Base-by-base conservation (phyloP, 2,888 invertebrate species). In the Dasysyrphus albostriatus region DNA sequence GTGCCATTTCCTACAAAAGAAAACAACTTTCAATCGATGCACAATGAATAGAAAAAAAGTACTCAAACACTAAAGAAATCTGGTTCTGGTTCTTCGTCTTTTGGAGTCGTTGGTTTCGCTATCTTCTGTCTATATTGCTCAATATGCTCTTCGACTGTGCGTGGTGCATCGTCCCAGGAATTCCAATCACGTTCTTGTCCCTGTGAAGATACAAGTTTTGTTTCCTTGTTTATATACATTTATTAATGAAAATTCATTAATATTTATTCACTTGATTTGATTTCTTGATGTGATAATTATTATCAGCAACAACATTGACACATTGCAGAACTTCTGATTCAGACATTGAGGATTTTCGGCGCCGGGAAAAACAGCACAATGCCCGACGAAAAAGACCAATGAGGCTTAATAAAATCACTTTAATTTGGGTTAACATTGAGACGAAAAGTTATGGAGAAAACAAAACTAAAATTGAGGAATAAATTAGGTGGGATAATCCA, bases 91-190 rank as follows among this genome's bases (percentile, higher is more conserved):
- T 94, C 92, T 51, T 92, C 90, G 51, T 93, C 92, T 16, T 92
- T 90, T 44, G 92, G 90, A 42, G 93, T 93, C 7, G 92, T 89
- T 9, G 93, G 91, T 87, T 93, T 93, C 0, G 92, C 92, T 70
- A 94, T 92, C 79, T 94, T 94, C 88, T 94, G 94, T 47, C 92
- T 89, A 89, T 95, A 95, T 81, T 94, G 93, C 76, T 95, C 95
- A 67, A 95, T 95, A 89, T 95, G 95, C 88, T 95, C 94, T 89
- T 95, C 94, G 34, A 95, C 93, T 3, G 93, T 93, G 1, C 93
- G 92, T 8, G 93, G 93, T 89, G 93, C 93, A 83, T 95, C 94
- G 83, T 94, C 94, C 95, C 95, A 95, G 16, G 94, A 93, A 88
- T 94, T 94, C 95, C 95, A 95, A 88, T 93, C 93, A 6, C 91